Evolutionary conservation across 2,888 invertebrate species (phyloP).

Genomic region (Protula sp.): DNA sequence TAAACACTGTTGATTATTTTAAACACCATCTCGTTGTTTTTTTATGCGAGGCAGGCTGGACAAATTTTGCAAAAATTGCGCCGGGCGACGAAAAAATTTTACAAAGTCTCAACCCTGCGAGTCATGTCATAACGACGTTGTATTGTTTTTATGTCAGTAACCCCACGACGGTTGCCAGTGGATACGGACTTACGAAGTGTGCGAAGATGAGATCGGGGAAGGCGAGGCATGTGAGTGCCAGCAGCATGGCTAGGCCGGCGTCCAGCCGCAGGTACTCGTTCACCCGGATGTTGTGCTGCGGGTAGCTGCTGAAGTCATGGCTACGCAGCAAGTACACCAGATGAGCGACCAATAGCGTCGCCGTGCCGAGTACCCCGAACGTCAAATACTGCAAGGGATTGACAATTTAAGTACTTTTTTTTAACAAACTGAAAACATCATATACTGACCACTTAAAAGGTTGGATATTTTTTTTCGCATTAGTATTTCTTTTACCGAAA

Average conservation of each 20-base stretch:
- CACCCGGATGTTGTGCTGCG: conserved; percentile 22
- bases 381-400: conserved; percentile 16
- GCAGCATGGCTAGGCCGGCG: conserved; percentile 13
- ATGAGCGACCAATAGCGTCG: conserved; percentile 20
- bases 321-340: conserved; percentile 19
- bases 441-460: conserved; percentile 7
- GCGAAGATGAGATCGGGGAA: conserved; percentile 16
- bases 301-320: conserved; percentile 23
- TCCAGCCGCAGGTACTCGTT: conserved; percentile 23
- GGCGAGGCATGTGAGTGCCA: conserved; percentile 13
- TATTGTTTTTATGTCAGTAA: too few relatives aligned
- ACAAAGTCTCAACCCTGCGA: too few relatives aligned
- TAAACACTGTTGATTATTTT: too few relatives aligned
- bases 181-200: not conserved
- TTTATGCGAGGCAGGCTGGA: too few relatives aligned
- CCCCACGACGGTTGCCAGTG: too few relatives aligned
- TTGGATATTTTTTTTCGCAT: too few relatives aligned
- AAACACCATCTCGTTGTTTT: too few relatives aligned
- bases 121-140: too few relatives aligned
- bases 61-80: too few relatives aligned
- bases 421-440: not conserved
- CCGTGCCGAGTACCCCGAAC: conserved; percentile 18
- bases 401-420: not conserved
- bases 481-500: too few relatives aligned
- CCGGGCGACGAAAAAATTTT: too few relatives aligned